Evolutionary conservation across 2,888 invertebrate species (phyloP).

Genomic region (Ormyrus nitidulus): DNA sequence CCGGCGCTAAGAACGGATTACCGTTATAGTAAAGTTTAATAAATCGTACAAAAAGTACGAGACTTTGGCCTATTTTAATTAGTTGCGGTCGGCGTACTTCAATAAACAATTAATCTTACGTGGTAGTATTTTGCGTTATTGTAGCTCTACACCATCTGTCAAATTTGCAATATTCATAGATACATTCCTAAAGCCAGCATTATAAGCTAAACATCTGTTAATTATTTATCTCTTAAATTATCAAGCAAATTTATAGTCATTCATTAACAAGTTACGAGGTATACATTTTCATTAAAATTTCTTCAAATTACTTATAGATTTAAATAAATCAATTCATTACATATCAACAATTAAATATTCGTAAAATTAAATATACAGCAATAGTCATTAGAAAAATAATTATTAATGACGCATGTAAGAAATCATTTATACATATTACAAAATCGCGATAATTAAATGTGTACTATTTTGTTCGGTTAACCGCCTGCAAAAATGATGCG

Average conservation of each 20-base stretch:
- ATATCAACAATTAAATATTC: slow-evolving; percentile 52
- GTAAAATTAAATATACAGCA: slow-evolving; percentile 12
- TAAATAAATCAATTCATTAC: slow-evolving; percentile 44
- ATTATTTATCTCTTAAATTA: slow-evolving; percentile 35
- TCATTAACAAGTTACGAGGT: slow-evolving; percentile 34
- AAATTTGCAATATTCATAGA: slow-evolving; percentile 51
- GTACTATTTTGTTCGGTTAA: slow-evolving; percentile 17
- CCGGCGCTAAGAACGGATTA: slow-evolving; percentile 35
- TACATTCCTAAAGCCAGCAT: slow-evolving; percentile 39
- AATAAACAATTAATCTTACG: slow-evolving; percentile 54
- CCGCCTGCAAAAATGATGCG: neutral
- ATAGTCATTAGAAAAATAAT: slow-evolving; percentile 36
- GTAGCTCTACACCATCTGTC: slow-evolving; percentile 39
- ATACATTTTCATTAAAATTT: slow-evolving; percentile 29
- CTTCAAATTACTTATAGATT: slow-evolving; percentile 17
- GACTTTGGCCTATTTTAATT: slow-evolving; percentile 27
- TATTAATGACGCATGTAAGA: slow-evolving; percentile 7
- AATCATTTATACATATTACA: slow-evolving; percentile 55
- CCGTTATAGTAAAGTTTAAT: slow-evolving; percentile 49
- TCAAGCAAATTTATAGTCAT: slow-evolving; percentile 41
- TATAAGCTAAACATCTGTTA: slow-evolving; percentile 46
- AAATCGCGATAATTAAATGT: slow-evolving; percentile 47
- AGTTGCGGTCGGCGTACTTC: slow-evolving; percentile 32
- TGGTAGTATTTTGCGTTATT: slow-evolving; percentile 55
- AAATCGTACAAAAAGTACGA: slow-evolving; percentile 49